A percentile compares a stretch with the other conserved stretches of the same genome.
Evolutionary conservation across 2,888 invertebrate genomes (phyloP).

Genomic region (Onchidella celtica): DNA sequence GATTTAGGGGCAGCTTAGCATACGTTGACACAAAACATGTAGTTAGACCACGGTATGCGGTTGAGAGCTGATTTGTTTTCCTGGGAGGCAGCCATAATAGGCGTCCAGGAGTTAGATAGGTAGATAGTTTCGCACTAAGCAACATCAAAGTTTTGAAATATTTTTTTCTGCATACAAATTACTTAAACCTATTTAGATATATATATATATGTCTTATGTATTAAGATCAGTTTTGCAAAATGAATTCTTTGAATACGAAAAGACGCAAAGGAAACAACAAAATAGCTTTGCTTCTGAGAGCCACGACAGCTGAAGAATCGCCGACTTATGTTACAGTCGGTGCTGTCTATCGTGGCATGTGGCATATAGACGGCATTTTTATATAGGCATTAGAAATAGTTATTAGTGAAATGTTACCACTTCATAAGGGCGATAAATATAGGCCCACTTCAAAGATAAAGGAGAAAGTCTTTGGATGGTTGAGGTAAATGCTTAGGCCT

Average conservation of each 20-base stretch:
- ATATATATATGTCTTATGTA: too few species aligned
- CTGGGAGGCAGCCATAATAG: background rate
- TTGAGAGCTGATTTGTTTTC: background rate
- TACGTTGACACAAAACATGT: too few species aligned
- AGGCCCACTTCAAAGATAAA: constrained; percentile 76
- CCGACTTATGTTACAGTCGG: constrained; percentile 35
- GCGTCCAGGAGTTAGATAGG: too few species aligned
- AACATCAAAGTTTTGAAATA: too few species aligned
- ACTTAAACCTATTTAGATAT: too few species aligned
- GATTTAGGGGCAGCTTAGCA: background rate
- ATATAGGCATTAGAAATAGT: too few species aligned
- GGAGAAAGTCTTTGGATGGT: constrained; percentile 79
- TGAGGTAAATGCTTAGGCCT: constrained; percentile 79
- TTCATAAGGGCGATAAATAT: constrained; percentile 78
- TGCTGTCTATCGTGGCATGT: constrained; percentile 31
- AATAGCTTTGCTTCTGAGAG: constrained; percentile 29
- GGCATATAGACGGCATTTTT: background rate
- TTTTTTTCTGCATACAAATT: too few species aligned
- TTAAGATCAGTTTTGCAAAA: too few species aligned
- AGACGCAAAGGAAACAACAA: constrained; percentile 2
- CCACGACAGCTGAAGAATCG: constrained; percentile 53
- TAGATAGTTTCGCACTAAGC: too few species aligned
- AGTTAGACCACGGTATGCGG: background rate
- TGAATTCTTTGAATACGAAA: too few species aligned
- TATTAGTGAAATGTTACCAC: constrained; percentile 76